Evolutionary conservation across 2,797 vertebrate species (phyloP), one percentile per base, ranked within the genome.

Genomic region (Danionella dracula): DNA sequence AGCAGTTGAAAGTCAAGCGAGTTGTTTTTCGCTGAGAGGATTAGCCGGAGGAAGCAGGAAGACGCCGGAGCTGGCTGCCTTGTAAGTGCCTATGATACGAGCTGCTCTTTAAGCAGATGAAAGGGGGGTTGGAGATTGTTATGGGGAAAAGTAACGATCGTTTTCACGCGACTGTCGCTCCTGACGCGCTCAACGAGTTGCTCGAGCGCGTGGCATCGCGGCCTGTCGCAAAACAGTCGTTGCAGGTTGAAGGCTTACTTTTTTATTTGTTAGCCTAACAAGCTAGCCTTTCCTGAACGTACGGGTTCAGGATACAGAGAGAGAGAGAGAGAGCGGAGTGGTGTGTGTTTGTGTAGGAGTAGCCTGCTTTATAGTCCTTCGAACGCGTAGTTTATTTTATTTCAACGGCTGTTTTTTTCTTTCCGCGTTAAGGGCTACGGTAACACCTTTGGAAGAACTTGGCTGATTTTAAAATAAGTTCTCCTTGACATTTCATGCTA

Each of bases 1-100:
- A 90, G 87, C 82, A 84, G 84, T 81, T 84, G 81, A 87, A 90
- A 91, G 86, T 90, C 84, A 65, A 74, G 80, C 79, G 85, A 87
- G 81, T 87, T 77, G 40, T 65, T 71, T 70, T 73, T 65, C 51
- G 41, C 70, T 63, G 58, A 53, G 61, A 72, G 74, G 73, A 81
- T 81, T 76, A 77, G 84, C 78, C 78, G 79, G 78, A 82, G 85
- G 82, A 81, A 81, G 76, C 74, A 61, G 73, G 81, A 82, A 87
- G 84, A 87, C 85, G 76, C 74, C 44, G 86, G 86, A 88, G 69
- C 86, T 74, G 78, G 85, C 84, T 85, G 86, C 84, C 83, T n/a
- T 90, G 90, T 90, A 87, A 91, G 90, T 91, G 81, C 76, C 63
- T 83, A 66, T 72, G 69, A 79, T 73, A 73, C 84, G 73, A 81